Base-by-base conservation (phyloP, 2,888 invertebrate genomes). In the Synanthedon andrenaeformis region DNA sequence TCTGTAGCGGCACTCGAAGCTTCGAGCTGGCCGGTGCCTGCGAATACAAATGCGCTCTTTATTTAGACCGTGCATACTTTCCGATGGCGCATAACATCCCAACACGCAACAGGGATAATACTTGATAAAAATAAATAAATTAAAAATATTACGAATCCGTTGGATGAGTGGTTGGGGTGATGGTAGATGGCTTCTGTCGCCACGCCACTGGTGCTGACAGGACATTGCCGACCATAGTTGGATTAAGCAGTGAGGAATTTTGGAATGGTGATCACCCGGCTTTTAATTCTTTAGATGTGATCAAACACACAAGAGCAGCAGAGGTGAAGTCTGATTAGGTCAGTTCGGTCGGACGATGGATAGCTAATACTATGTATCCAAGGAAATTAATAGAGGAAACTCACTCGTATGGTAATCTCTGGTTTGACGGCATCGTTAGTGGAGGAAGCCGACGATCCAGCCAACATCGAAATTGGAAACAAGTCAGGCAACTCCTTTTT, bases 341-440 rank as follows among this genome's bases (percentile, higher is more conserved):
- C 28, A 8, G 28, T 28, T 28, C 28, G 1, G 19, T 23, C 17
- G 17, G 23, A 23, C 5, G 23, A 23, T 5, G 23, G 23, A 23
- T 23, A 23, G 23, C 23, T 23, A 3, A 28, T 28, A 28, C 35
- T 35, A 35, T 8, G 35, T 35, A 35, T 35, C 10, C 8, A 35
- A 10, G 10, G 35, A 10, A 35, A 35, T 35, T 2, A 35, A 35
- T 35, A 10, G 8, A 35, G 10, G 35, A 4, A 48, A 76, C 83
- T 79, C 51, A 87, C 86, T 54, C 78, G 80, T 58, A 86, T 86
- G 14, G 86, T 86, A 53, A 87, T 86, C 58, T 86, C 86, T 0
- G 86, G 86, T 13, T 67, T 70, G 53, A 82, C 50, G 11, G 23
- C 4, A 23, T 57, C 23, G 12, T 61, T 57, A 49, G 58, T 42